Percentiles rank a stretch among this genome's conserved stretches.
These are phyloP conservation scores for Tupiocoris notatus DNA, from an alignment of 2,888 invertebrate species.

Conservation along the genomic window DNA sequence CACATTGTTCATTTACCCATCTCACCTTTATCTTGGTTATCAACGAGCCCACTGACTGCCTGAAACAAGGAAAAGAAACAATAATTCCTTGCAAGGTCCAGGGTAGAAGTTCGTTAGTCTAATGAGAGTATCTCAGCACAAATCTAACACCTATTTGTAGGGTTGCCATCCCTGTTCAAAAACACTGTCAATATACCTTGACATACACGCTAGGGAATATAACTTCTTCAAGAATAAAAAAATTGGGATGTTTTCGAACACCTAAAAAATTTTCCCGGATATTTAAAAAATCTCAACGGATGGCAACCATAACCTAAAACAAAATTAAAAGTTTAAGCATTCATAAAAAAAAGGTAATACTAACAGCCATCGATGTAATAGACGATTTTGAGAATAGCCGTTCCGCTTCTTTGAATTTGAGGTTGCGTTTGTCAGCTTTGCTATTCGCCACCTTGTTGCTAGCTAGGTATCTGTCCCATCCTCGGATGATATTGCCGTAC, in stretches of 20 bases:
- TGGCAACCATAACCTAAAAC: no score
- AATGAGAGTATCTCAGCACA: no score
- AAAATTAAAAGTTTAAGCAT: no score
- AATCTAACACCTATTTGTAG: no score
- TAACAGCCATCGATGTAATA: slow-evolving; percentile 92
- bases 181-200: no score
- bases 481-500: slow-evolving; percentile 97
- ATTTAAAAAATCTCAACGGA: no score
- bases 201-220: no score
- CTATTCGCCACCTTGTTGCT: slow-evolving; percentile 92
- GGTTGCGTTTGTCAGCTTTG: slow-evolving; percentile 91
- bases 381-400: slow-evolving; percentile 95
- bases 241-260: no score
- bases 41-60: slow-evolving; percentile 79
- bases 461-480: slow-evolving; percentile 95
- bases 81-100: slow-evolving; percentile 31
- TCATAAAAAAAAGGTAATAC: slow-evolving; percentile 51
- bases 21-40: slow-evolving; percentile 53
- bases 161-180: no score
- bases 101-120: background rate
- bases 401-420: slow-evolving; percentile 97
- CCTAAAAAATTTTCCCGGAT: no score
- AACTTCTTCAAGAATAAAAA: no score
- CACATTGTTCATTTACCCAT: slow-evolving; percentile 15
- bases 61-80: slow-evolving; percentile 54